Percentiles rank a stretch among this genome's conserved stretches.
Evolutionary conservation across 1,140 invertebrate species (phyloP).

Genomic region (Cyphomyrmex costatus): DNA sequence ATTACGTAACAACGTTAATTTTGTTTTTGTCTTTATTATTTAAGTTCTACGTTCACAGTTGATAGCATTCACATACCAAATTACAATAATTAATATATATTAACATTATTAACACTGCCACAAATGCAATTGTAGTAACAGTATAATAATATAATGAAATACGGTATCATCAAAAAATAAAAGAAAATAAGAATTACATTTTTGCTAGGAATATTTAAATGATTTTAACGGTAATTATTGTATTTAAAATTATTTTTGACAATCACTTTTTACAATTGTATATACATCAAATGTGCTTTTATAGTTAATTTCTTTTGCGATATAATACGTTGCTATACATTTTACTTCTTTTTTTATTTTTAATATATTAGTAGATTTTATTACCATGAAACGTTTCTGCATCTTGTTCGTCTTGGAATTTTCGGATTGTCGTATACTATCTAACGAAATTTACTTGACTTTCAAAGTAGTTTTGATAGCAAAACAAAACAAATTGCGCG

Average conservation of each 20-base stretch:
- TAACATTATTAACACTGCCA: conserved; percentile 32
- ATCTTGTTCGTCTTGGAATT: not conserved
- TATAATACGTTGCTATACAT: not conserved
- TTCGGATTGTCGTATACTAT: not conserved
- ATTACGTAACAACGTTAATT: conserved; percentile 15
- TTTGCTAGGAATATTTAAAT: conserved; percentile 1
- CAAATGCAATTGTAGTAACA: not conserved
- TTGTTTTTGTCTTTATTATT: conserved; percentile 27
- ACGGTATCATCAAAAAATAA: not conserved
- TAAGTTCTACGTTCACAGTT: conserved; percentile 17
- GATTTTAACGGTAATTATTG: not conserved
- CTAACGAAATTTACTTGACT: not conserved
- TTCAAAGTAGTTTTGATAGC: not conserved
- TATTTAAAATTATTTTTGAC: conserved; percentile 25
- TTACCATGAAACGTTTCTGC: not conserved
- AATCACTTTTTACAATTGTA: not conserved
- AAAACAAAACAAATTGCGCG: not conserved
- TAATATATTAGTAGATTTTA: conserved; percentile 32
- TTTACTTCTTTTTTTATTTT: not conserved
- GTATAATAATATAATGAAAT: conserved; percentile 8
- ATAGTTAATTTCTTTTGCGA: conserved; percentile 24
- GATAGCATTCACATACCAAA: conserved; percentile 60
- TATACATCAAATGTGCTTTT: not conserved
- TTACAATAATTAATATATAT: conserved; percentile 60
- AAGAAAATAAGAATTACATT: not conserved